A percentile compares a stretch with the other conserved stretches of the same genome.
phyloP scores from a whole-genome alignment of 2,888 invertebrate species.

The Synergus itoensis region DNA sequence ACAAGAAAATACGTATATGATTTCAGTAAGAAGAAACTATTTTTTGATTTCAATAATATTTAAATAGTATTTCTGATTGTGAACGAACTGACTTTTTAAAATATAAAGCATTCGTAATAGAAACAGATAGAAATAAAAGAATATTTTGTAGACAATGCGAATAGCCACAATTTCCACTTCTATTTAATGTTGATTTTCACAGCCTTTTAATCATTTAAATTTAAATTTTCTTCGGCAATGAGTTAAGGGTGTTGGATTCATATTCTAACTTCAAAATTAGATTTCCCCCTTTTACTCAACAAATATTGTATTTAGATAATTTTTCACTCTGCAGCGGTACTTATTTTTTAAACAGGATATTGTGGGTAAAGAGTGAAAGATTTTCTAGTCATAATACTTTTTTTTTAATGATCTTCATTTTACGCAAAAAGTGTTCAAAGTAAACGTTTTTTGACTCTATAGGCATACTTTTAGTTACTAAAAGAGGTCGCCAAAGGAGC shows the following conservation, averaged over 20 bases:
- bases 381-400: no score
- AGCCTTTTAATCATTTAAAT: no score
- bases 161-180: background rate
- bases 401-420: no score
- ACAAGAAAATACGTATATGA: background rate
- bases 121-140: background rate
- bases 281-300: no score
- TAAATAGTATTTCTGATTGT: background rate
- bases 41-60: constrained; percentile 18
- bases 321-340: no score
- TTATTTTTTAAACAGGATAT: no score
- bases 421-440: no score
- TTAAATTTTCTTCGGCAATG: background rate
- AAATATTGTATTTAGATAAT: no score
- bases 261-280: background rate
- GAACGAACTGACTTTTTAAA: background rate
- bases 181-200: background rate
- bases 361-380: no score
- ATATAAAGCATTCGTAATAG: background rate
- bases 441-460: no score
- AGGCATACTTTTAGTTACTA: no score
- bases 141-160: constrained; percentile 11
- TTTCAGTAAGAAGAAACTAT: background rate
- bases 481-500: no score
- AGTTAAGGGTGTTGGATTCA: background rate